Percentiles rank a stretch among this genome's conserved stretches.
phyloP scores from a whole-genome alignment of 2,113 vertebrate genomes.

The Ageneiosus marmoratus region DNA sequence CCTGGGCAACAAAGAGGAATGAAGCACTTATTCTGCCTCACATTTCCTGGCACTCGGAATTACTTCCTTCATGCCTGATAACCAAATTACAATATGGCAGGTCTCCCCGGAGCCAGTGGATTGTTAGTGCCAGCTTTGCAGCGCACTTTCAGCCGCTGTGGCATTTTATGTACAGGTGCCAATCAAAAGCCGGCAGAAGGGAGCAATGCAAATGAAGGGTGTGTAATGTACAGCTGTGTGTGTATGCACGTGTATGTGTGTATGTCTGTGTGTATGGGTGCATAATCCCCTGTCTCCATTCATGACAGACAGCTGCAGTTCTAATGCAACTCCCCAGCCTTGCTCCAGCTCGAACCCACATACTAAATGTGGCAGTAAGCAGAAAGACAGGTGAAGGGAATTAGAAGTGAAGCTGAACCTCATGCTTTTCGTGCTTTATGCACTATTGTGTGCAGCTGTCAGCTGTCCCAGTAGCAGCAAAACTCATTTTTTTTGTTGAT shows the following conservation, averaged over 20 bases:
- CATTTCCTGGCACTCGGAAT: conserved; percentile 99
- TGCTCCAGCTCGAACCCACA: conserved; percentile 54
- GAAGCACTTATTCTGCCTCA: conserved; percentile 99
- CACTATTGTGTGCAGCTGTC: conserved; percentile 49
- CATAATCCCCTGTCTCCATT: conserved; percentile 81
- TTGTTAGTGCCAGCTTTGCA: conserved; percentile 99
- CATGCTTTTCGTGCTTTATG: conserved; percentile 38
- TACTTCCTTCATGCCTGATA: conserved; percentile 99
- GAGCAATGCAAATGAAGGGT: conserved; percentile 93
- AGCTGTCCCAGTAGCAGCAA: conserved; percentile 41
- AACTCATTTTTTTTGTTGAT: conserved; percentile 43
- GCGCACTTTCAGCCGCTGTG: conserved; percentile 99
- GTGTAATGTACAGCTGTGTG: conserved; percentile 79
- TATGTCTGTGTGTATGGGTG: conserved; percentile 65
- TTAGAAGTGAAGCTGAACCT: conserved; percentile 55
- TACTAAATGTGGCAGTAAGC: conserved; percentile 57
- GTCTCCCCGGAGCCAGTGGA: conserved; percentile 92
- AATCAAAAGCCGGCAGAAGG: conserved; percentile 82
- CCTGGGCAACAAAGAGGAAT: conserved; percentile 94
- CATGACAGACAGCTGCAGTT: conserved; percentile 88
- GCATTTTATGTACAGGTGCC: conserved; percentile 99
- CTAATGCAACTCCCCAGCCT: conserved; percentile 69
- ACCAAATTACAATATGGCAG: conserved; percentile 99
- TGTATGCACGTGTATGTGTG: conserved; percentile 53
- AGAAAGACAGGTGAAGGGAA: conserved; percentile 65